Evolutionary conservation across 1,140 invertebrate genomes (phyloP), one percentile per base, ranked within the genome.

Genomic region (Drosophila nasuta): DNA sequence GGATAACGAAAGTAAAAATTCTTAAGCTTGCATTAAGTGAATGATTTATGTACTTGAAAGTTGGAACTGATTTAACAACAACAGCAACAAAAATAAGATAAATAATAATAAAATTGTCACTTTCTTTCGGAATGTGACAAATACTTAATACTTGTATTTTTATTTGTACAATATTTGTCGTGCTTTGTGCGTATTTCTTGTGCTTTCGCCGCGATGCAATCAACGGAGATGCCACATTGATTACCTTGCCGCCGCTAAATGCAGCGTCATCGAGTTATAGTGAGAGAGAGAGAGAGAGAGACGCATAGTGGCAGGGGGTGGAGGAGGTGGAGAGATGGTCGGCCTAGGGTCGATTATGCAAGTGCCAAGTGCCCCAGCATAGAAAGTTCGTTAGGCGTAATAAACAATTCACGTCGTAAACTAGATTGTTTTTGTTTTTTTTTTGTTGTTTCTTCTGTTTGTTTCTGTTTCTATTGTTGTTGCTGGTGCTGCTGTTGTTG

Each of bases 381-480:
- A 85, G 82, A 85, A 85, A 85, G 82, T 85, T 85, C 69, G 58
- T 85, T 85, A 85, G 77, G 77, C 82, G 69, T 85, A 81, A 85
- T 85, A 85, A 81, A 71, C 77, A 75, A 81, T 82, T 78, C 82
- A 85, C 77, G 81, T 81, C 66, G 62, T 68, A 75, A 85, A 81
- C 82, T 78, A 85, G 81, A 85, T 35, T 54, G 48, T 49, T 85
- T 78, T 70, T 43, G 1, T 10, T 38, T 38, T 38, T 8, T 63
- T 69, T 38, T 38, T 8, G 2, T 69, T 77, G 30, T 7, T 33
- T 5, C 6, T 43, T 15, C 5, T 35, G 25, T 48, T 76, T 43
- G 48, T 76, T 70, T 33, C 52, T 66, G 33, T 41, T 38, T 33
- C 41, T 25, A n/a, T 20, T 33, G 11, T 45, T 45, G 13, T 7